Percentiles rank a stretch among this genome's conserved stretches.
These are phyloP conservation scores for Pocillopora damicornis DNA, from an alignment of 64 coral and sea anemone species.

Conservation along the genomic window DNA sequence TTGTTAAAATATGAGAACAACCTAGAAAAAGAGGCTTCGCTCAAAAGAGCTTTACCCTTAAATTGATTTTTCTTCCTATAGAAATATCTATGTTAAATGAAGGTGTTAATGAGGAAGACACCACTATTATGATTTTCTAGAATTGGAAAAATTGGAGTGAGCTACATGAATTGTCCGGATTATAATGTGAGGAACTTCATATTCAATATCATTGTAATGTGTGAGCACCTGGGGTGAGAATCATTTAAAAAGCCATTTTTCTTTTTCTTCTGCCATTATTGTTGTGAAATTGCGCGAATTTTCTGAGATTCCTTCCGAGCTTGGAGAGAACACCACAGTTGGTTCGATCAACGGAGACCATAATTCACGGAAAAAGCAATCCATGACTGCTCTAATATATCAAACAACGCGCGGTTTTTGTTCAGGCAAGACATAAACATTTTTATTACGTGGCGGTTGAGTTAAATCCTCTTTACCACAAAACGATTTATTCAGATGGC, in stretches of 20 bases:
- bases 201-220: background rate
- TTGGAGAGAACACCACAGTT: background rate
- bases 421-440: background rate
- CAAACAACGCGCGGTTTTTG: background rate
- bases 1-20: too few species aligned
- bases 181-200: background rate
- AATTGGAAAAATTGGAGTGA: too few species aligned
- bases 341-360: background rate
- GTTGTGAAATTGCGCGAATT: background rate
- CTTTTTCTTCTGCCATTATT: background rate
- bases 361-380: background rate
- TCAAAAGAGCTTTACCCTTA: too few species aligned
- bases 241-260: background rate
- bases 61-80: too few species aligned
- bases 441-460: background rate
- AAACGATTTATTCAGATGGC: background rate
- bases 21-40: too few species aligned
- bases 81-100: too few species aligned
- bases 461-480: background rate
- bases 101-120: too few species aligned
- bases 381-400: background rate
- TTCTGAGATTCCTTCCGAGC: background rate
- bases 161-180: background rate
- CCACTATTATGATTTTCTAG: too few species aligned
- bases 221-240: background rate